These are phyloP conservation scores for Pygocentrus nattereri DNA, from an alignment of 2,797 vertebrate genomes.

Conservation along the genomic window DNA sequence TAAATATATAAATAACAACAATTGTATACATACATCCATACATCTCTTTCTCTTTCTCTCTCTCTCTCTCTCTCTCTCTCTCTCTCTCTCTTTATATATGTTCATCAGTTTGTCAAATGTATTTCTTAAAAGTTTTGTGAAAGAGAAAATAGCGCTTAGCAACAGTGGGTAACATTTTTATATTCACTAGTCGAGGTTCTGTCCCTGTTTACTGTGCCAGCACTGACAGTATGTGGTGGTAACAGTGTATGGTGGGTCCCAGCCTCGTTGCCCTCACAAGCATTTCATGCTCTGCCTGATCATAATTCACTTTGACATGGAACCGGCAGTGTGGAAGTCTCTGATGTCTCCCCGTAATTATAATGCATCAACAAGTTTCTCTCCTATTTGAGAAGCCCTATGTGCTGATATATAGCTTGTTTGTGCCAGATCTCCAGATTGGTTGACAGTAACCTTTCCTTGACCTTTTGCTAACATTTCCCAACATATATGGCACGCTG, in stretches of 20 bases:
- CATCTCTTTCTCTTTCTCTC: no score
- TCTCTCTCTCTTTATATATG: no score
- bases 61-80: no score
- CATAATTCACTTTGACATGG: slow-evolving; percentile 58
- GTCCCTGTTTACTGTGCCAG: not conserved
- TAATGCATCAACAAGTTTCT: slow-evolving; percentile 53
- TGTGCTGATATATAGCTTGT: not conserved
- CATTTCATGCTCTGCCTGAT: slow-evolving; percentile 62
- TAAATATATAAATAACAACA: no score
- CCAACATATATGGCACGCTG: not conserved
- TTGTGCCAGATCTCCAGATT: not conserved
- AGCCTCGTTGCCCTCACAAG: slow-evolving; percentile 55
- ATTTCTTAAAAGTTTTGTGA: no score
- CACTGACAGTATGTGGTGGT: not conserved
- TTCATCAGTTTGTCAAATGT: no score
- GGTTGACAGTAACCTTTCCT: not conserved
- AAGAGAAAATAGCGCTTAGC: no score
- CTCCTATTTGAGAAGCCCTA: slow-evolving; percentile 29
- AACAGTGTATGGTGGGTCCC: slow-evolving; percentile 12
- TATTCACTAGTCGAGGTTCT: not conserved
- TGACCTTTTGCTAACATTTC: not conserved
- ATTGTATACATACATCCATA: no score
- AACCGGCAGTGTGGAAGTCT: slow-evolving; percentile 52
- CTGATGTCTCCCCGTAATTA: slow-evolving; percentile 61
- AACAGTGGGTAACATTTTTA: no score